Evolutionary conservation across 2,888 invertebrate species (phyloP).

Genomic region (Amphipyra berbera): DNA sequence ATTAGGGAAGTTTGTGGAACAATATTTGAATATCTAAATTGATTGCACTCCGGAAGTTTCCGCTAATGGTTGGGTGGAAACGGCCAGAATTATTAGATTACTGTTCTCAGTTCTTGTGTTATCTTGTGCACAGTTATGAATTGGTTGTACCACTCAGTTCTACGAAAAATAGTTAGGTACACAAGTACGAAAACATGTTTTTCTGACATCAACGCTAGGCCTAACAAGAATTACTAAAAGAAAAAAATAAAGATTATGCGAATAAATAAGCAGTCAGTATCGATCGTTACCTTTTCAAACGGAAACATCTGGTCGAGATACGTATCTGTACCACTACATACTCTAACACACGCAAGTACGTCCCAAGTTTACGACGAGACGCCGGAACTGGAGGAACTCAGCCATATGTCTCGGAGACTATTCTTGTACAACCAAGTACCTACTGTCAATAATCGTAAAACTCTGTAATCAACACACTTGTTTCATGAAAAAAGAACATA

Average conservation of each 20-base stretch:
- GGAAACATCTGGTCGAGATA: slow-evolving; percentile 62
- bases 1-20: slow-evolving; percentile 41
- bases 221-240: background rate
- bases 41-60: slow-evolving; percentile 34
- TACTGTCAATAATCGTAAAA: slow-evolving; percentile 54
- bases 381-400: slow-evolving; percentile 35
- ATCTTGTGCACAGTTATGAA: background rate
- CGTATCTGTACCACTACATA: slow-evolving; percentile 37
- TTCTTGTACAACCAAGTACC: slow-evolving; percentile 42
- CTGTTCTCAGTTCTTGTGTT: background rate
- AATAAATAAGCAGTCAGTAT: slow-evolving; percentile 47
- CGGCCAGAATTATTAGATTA: background rate
- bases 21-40: slow-evolving; percentile 55
- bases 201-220: background rate
- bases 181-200: too few relatives aligned
- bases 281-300: slow-evolving; percentile 55
- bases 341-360: slow-evolving; percentile 25
- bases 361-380: slow-evolving; percentile 48
- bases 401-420: slow-evolving; percentile 43
- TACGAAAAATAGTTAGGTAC: too few relatives aligned
- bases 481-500: slow-evolving; percentile 23
- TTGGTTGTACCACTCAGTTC: too few relatives aligned
- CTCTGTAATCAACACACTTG: slow-evolving; percentile 36
- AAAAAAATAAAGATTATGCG: background rate
- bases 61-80: slow-evolving; percentile 16